Conservation (phyloP, 2,888 invertebrate species). For the Erpobdella octoculata region DNA sequence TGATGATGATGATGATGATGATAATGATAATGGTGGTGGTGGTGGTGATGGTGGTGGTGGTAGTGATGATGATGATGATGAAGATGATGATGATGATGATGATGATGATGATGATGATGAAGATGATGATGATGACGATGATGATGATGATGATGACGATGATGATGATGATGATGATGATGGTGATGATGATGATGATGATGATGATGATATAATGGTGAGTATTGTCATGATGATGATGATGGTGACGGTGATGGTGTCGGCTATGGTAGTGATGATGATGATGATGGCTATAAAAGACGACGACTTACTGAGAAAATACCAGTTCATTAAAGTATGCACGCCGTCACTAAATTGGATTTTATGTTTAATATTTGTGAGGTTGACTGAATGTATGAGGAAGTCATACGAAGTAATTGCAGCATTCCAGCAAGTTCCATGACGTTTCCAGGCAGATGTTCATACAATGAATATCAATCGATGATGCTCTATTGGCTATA, state of each 20-base stretch:
- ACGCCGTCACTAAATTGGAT: too few species aligned
- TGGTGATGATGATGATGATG: neutral
- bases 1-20: neutral
- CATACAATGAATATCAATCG: too few species aligned
- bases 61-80: conserved; percentile 4
- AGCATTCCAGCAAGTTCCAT: too few species aligned
- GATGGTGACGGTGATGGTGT: neutral
- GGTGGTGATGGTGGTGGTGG: neutral
- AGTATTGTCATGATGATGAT: too few species aligned
- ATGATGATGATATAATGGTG: neutral
- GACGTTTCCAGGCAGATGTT: too few species aligned
- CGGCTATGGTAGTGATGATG: neutral
- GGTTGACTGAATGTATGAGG: too few species aligned
- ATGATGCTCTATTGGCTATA: too few species aligned
- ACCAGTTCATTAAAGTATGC: too few species aligned
- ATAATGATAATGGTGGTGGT: neutral
- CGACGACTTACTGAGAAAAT: neutral
- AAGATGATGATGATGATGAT: neutral
- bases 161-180: neutral
- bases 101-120: neutral
- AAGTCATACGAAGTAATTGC: too few species aligned
- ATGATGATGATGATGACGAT: neutral
- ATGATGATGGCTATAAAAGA: neutral
- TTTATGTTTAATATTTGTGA: too few species aligned
- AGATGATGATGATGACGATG: neutral